Evolutionary conservation across 1,140 invertebrate species (phyloP).

Genomic region (Cyphomyrmex costatus): DNA sequence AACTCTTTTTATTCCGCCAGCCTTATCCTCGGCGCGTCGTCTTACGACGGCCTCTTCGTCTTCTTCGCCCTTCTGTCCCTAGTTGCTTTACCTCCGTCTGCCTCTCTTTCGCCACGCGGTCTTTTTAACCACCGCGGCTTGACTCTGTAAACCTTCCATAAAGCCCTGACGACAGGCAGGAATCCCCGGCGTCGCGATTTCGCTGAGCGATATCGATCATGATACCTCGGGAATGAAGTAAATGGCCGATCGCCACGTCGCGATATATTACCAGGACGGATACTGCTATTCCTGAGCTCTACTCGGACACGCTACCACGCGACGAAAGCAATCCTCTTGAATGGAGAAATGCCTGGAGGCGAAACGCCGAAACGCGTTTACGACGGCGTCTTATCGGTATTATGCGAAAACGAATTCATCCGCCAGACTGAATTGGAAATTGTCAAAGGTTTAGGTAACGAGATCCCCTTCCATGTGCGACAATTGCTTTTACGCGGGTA

Average conservation of each 20-base stretch:
- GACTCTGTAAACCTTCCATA: conserved; percentile 71
- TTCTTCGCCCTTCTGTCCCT: conserved; percentile 15
- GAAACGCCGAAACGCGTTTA: conserved; percentile 3
- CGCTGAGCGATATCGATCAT: conserved; percentile 71
- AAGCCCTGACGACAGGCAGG: conserved; percentile 69
- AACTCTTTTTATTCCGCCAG: conserved; percentile 65
- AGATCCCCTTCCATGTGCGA: not conserved
- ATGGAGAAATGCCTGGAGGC: not conserved
- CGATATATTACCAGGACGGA: conserved; percentile 40
- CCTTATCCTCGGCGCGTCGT: conserved; percentile 27
- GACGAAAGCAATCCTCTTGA: conserved; percentile 1
- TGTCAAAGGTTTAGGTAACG: conserved; percentile 1
- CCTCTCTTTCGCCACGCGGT: conserved; percentile 3
- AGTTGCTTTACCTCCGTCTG: not conserved
- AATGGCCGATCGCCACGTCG: conserved; percentile 39
- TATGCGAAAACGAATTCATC: conserved; percentile 51
- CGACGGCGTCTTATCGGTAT: conserved; percentile 16
- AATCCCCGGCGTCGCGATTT: conserved; percentile 74
- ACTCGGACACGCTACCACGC: not conserved
- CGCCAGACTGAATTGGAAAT: not conserved
- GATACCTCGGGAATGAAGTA: conserved; percentile 37
- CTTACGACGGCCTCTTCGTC: conserved; percentile 19
- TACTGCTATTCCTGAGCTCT: conserved; percentile 25
- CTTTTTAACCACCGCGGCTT: conserved; percentile 57
- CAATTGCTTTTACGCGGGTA: not conserved